These are phyloP conservation scores for Sminthurides bifidus DNA, from an alignment of 1,140 invertebrate species.

Conservation along the genomic window DNA sequence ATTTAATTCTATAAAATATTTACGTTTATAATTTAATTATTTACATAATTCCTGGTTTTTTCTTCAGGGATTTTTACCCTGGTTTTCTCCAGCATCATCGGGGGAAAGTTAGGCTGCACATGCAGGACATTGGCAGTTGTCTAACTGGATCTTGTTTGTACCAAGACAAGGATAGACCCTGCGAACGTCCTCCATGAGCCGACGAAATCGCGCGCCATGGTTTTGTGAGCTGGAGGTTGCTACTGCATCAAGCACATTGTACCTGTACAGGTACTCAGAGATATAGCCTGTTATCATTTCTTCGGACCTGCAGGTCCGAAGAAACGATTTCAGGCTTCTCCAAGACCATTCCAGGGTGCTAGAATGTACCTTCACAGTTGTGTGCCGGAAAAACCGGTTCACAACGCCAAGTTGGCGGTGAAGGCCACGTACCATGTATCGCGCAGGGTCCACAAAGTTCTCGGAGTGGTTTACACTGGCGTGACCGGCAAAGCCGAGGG, in stretches of 20 bases:
- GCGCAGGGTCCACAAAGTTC: conserved; percentile 6
- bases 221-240: too few species aligned
- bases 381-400: not conserved
- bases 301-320: not conserved
- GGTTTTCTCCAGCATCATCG: too few species aligned
- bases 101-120: too few species aligned
- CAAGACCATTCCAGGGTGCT: conserved; percentile 15
- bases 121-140: too few species aligned
- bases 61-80: too few species aligned
- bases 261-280: not conserved
- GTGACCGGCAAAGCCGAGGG: not conserved
- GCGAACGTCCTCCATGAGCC: not conserved
- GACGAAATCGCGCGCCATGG: not conserved
- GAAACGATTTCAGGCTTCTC: conserved; percentile 1
- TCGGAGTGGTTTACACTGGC: too few species aligned
- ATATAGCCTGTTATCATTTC: not conserved
- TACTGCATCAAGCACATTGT: not conserved
- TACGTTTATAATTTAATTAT: too few species aligned
- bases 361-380: conserved; percentile 4
- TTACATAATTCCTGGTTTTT: too few species aligned
- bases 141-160: too few species aligned
- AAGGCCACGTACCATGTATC: not conserved
- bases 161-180: not conserved
- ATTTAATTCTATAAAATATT: too few species aligned
- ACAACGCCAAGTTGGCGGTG: not conserved